Base-by-base conservation (phyloP, 2,888 invertebrate species). In the Noctua pronuba region DNA sequence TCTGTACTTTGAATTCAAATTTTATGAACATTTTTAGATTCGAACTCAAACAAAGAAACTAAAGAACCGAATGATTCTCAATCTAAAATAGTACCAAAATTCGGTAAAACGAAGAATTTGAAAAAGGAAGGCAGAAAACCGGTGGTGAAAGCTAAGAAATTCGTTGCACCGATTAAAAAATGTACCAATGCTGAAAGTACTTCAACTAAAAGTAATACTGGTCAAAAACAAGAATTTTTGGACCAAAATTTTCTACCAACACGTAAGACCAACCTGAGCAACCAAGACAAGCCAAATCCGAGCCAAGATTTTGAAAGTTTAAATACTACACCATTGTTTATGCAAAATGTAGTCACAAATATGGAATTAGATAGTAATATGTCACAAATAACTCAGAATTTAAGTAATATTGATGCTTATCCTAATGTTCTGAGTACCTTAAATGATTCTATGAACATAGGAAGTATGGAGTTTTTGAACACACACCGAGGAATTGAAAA, bases 151-250 rank as follows among this genome's bases (percentile, higher is more conserved):
- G 55, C 87, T 5, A 94, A 93, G 77, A 95, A 94, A 81, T 95
- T 95, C 71, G 77, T 91, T 4, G 91, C 93, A 3, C 94, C 95
- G 0, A 83, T 87, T 4, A 94, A 92, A 87, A 79, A 64, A 65
- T 41, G 16, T 7, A 38, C n/a, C 1, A 82, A 79, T 68, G 64
- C 62, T 62, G 41, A 38, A 24, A 28, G 16, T 18, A 77, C 62
- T 66, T 13, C 28, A 24, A 28, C 3, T 21, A 41, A 55, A 28
- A 73, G 6, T 24, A 62, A 62, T 38, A 64, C 7, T 70, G 55
- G 62, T 24, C 16, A 58, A 38, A 67, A 16, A 55, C 28, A 24
- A 35, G 16, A 60, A 66, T 13, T 5, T 68, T 77, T 76, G 62
- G 35, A 18, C 64, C 58, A 80, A 64, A n/a, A 66, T 77, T 69